Conservation (phyloP, 2,888 invertebrate genomes). For the Aphrophora alni region DNA sequence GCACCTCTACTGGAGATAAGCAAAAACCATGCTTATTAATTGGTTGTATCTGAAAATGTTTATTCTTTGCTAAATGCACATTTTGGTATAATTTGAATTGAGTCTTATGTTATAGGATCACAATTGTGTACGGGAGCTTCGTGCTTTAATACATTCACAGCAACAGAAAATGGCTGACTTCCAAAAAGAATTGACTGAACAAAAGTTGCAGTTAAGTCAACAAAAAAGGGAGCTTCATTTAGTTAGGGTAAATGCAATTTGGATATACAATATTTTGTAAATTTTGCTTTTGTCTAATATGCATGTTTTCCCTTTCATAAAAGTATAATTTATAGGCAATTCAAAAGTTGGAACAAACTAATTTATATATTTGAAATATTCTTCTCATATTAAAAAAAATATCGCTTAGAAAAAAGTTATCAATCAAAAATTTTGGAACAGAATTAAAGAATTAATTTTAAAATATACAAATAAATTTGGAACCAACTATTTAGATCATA, state of each 20-base stretch:
- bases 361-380: too few relatives aligned
- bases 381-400: too few relatives aligned
- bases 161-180: constrained; percentile 86
- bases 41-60: too few relatives aligned
- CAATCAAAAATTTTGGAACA: too few relatives aligned
- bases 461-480: too few relatives aligned
- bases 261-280: not conserved
- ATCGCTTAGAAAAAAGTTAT: too few relatives aligned
- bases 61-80: too few relatives aligned
- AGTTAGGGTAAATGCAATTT: constrained; percentile 70
- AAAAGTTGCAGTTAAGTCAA: constrained; percentile 86
- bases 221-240: constrained; percentile 87
- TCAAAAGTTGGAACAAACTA: not conserved
- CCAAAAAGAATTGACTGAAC: constrained; percentile 85
- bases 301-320: not conserved
- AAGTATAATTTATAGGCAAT: not conserved
- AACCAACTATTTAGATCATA: too few relatives aligned
- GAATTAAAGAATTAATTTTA: too few relatives aligned
- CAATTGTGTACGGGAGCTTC: constrained; percentile 89
- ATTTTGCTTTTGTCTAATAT: not conserved
- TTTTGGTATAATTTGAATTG: too few relatives aligned
- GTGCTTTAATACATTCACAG: constrained; percentile 83
- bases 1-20: too few relatives aligned
- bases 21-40: too few relatives aligned
- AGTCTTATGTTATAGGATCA: constrained; percentile 68